phyloP scores from a whole-genome alignment of 2,797 vertebrate species.

The Otolemur crassicaudatus region DNA sequence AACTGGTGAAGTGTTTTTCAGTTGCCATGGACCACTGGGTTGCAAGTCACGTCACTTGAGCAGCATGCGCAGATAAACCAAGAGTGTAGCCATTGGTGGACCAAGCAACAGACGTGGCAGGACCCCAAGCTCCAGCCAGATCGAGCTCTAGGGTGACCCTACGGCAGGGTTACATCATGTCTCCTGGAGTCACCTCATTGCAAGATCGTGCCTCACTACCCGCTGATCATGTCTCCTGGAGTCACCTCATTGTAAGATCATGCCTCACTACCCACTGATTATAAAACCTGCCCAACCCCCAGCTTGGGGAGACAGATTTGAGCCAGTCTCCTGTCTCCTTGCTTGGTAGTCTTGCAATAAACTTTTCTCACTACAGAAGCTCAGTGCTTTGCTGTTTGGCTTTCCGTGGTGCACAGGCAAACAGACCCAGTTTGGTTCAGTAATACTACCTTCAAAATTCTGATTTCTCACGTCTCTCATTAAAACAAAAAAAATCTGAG shows the following conservation, averaged over 20 bases:
- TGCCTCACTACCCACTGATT: not conserved
- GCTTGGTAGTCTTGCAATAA: not conserved
- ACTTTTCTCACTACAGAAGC: not conserved
- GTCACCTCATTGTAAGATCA: not conserved
- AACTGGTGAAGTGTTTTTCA: not conserved
- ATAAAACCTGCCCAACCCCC: not conserved
- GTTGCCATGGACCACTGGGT: not conserved
- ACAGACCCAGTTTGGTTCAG: not conserved
- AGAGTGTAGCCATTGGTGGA: accelerated
- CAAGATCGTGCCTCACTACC: not conserved
- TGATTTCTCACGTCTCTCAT: not conserved
- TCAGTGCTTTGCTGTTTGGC: not conserved
- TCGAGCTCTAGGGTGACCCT: not conserved
- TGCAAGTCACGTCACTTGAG: not conserved
- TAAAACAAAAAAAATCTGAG: not conserved
- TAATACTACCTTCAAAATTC: not conserved
- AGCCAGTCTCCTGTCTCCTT: not conserved
- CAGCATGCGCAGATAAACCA: not conserved
- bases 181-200: not conserved
- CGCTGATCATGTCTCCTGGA: not conserved
- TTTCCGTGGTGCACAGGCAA: not conserved
- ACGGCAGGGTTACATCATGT: not conserved
- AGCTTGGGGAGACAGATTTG: not conserved
- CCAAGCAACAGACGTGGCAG: not conserved
- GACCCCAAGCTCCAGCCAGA: not conserved